Conservation (phyloP, 1,140 invertebrate species). For the Pteromalus puparum region DNA sequence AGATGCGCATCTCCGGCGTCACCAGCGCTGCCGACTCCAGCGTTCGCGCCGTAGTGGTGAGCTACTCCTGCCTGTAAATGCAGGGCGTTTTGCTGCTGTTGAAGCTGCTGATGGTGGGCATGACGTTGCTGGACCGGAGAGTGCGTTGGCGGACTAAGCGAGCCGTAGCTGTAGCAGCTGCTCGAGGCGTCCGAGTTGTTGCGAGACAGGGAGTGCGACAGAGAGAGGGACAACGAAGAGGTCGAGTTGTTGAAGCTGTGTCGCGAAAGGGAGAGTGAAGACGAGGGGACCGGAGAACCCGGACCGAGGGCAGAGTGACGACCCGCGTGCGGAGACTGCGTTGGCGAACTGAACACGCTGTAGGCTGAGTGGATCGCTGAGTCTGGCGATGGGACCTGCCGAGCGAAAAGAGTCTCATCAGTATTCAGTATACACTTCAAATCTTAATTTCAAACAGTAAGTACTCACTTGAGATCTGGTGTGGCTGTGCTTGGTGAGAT, state of each 20-base stretch:
- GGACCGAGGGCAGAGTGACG: slow-evolving; percentile 80
- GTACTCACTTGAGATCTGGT: slow-evolving; percentile 69
- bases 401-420: not conserved
- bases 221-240: slow-evolving; percentile 73
- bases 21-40: slow-evolving; percentile 21
- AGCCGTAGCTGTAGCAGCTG: slow-evolving; percentile 87
- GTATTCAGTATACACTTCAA: not conserved
- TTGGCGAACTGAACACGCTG: slow-evolving; percentile 86
- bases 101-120: slow-evolving; percentile 62
- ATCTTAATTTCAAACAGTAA: not conserved
- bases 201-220: slow-evolving; percentile 88
- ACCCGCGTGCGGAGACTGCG: slow-evolving; percentile 89
- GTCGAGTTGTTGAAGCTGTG: slow-evolving; percentile 74
- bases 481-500: slow-evolving; percentile 73
- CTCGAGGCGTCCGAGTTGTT: slow-evolving; percentile 95
- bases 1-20: slow-evolving; percentile 57
- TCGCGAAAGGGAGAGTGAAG: slow-evolving; percentile 70
- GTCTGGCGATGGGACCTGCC: slow-evolving; percentile 81
- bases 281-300: slow-evolving; percentile 76
- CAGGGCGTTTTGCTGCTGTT: slow-evolving; percentile 65
- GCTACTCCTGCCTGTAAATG: slow-evolving; percentile 53
- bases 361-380: slow-evolving; percentile 92
- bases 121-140: slow-evolving; percentile 85
- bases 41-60: slow-evolving; percentile 61
- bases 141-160: slow-evolving; percentile 86